These are phyloP conservation scores for Sebastes taczanowskii DNA, from an alignment of 2,797 vertebrate species.

Conservation along the genomic window DNA sequence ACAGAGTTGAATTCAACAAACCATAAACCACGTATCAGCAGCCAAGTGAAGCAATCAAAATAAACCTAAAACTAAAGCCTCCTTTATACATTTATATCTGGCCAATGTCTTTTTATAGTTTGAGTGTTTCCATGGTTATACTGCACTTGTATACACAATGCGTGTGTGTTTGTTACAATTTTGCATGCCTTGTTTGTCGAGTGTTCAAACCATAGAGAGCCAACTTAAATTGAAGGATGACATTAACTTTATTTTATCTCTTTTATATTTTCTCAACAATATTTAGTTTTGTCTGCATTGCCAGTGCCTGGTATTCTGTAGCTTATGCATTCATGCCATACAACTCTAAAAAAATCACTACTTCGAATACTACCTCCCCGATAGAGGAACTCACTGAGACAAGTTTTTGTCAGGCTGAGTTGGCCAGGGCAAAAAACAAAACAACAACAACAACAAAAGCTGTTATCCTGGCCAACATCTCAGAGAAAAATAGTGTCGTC, in stretches of 20 bases:
- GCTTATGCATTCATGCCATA: not conserved
- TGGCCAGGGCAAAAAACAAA: not conserved
- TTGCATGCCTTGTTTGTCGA: not conserved
- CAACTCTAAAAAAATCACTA: not conserved
- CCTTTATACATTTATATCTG: not conserved
- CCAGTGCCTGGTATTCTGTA: not conserved
- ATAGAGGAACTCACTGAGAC: not conserved
- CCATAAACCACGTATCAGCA: not conserved
- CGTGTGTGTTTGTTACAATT: not conserved
- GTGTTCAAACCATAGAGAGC: not conserved
- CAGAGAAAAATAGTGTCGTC: not conserved
- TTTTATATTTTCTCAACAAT: not conserved
- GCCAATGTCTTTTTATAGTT: not conserved
- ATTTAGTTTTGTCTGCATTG: not conserved
- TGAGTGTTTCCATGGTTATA: not conserved
- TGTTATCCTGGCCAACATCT: not conserved
- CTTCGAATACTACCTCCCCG: not conserved
- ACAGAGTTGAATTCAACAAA: constrained; percentile 25
- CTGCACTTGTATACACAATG: not conserved
- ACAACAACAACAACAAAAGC: not conserved
- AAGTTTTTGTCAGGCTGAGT: not conserved
- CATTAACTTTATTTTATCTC: not conserved
- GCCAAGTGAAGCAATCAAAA: constrained; percentile 11
- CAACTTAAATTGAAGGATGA: not conserved
- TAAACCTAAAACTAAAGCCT: not conserved